These are phyloP conservation scores for Eueides isabella DNA, from an alignment of 1,140 invertebrate genomes.

Conservation along the genomic window DNA sequence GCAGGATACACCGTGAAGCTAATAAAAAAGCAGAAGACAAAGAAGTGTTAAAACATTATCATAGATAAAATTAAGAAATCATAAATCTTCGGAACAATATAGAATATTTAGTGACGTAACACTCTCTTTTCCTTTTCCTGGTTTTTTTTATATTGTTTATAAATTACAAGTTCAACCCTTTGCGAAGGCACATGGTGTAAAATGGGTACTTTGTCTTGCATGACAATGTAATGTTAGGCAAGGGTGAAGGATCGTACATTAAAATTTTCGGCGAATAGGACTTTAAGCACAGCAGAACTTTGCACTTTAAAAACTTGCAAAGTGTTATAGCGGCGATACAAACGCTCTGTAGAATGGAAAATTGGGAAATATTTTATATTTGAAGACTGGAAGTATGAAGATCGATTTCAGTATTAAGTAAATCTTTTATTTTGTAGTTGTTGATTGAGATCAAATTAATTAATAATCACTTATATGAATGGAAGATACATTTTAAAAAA, in stretches of 20 bases:
- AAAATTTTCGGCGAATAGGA: conserved; percentile 7
- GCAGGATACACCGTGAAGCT: too few relatives aligned
- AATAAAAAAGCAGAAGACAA: too few relatives aligned
- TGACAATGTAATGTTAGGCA: not conserved
- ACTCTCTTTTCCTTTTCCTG: not conserved
- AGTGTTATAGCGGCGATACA: not conserved
- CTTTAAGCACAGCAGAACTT: not conserved
- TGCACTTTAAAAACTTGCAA: not conserved
- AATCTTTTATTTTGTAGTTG: too few relatives aligned
- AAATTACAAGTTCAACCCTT: not conserved
- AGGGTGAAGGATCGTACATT: not conserved
- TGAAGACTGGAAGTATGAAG: not conserved
- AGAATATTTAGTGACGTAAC: not conserved
- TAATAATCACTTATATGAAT: too few relatives aligned
- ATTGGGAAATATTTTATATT: not conserved
- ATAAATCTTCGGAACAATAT: too few relatives aligned
- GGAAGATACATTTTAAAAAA: too few relatives aligned
- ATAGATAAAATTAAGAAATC: too few relatives aligned
- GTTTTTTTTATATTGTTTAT: not conserved
- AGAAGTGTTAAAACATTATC: too few relatives aligned
- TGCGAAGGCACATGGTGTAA: not conserved
- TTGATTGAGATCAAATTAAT: too few relatives aligned
- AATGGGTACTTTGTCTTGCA: not conserved
- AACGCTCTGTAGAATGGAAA: not conserved
- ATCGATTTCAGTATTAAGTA: too few relatives aligned